These are phyloP conservation scores for Cephus cinctus DNA, from an alignment of 1,140 invertebrate species.

Conservation along the genomic window DNA sequence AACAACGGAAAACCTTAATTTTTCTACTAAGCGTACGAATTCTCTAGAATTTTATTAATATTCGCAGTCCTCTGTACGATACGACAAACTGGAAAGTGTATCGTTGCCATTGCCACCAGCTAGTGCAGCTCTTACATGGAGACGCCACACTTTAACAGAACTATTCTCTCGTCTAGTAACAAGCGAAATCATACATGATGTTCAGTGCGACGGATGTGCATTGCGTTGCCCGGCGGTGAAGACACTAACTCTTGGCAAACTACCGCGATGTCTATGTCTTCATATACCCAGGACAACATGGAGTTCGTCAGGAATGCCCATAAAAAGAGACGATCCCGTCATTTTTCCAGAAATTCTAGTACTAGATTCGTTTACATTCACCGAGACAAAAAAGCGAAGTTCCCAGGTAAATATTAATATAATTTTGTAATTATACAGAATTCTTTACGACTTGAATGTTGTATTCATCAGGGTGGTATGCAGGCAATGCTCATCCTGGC, in stretches of 20 bases:
- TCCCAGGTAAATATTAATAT: conserved; percentile 29
- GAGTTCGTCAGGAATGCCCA: conserved; percentile 69
- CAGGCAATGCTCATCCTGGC: conserved; percentile 30
- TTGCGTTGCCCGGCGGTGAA: conserved; percentile 61
- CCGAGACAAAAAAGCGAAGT: conserved; percentile 55
- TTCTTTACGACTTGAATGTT: too few species aligned
- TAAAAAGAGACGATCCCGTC: conserved; percentile 84
- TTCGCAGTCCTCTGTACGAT: conserved; percentile 75
- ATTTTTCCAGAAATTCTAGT: conserved; percentile 80
- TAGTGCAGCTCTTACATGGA: conserved; percentile 54
- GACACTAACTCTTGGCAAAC: conserved; percentile 84
- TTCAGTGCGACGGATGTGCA: conserved; percentile 78
- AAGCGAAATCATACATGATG: conserved; percentile 79
- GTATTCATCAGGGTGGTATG: conserved; percentile 31
- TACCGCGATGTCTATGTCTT: conserved; percentile 80
- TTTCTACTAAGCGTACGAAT: conserved; percentile 1
- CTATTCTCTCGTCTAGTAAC: conserved; percentile 80
- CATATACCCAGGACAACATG: conserved; percentile 86
- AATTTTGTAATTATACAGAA: background rate
- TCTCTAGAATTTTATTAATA: conserved; percentile 15
- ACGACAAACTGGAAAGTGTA: conserved; percentile 88
- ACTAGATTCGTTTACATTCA: conserved; percentile 76
- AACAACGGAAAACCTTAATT: conserved; percentile 1
- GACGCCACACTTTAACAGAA: conserved; percentile 63
- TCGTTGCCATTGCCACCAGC: conserved; percentile 71